A percentile compares a stretch with the other conserved stretches of the same genome.
These are phyloP conservation scores for Heliconius ismenius DNA, from an alignment of 2,888 invertebrate species.

Conservation along the genomic window DNA sequence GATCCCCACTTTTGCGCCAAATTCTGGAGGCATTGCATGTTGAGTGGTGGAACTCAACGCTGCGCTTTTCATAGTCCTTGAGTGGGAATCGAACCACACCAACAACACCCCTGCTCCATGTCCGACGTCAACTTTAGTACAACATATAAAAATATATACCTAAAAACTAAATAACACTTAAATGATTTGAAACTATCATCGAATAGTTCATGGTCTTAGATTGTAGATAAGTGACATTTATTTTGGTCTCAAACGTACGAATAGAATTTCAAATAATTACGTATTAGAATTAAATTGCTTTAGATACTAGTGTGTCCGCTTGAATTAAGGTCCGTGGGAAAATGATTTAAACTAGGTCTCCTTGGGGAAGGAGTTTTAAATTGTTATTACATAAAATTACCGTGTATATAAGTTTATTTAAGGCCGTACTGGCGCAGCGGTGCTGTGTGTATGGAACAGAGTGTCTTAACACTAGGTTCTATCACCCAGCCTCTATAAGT, in stretches of 20 bases:
- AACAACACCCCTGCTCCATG: no score
- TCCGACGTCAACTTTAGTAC: no score
- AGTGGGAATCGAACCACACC: no score
- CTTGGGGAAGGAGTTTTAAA: not conserved
- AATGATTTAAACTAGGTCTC: slow-evolving; percentile 10
- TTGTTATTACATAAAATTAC: slow-evolving; percentile 1
- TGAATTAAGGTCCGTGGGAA: slow-evolving; percentile 19
- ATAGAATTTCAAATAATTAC: slow-evolving; percentile 19
- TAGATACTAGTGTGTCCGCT: slow-evolving; percentile 19
- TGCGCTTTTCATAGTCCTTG: no score
- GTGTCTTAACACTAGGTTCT: not conserved
- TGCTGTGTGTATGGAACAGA: no score
- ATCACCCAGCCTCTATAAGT: not conserved
- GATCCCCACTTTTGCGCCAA: no score
- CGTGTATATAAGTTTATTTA: not conserved
- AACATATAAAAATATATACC: not conserved
- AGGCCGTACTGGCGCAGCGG: not conserved
- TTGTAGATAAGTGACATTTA: slow-evolving; percentile 34
- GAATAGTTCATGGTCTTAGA: slow-evolving; percentile 38
- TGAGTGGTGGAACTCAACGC: no score
- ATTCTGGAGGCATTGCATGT: no score
- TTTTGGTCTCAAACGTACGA: slow-evolving; percentile 30
- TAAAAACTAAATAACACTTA: not conserved
- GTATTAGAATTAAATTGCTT: slow-evolving; percentile 12
- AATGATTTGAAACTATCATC: slow-evolving; percentile 15